A percentile compares a stretch with the other conserved stretches of the same genome.
Conservation (phyloP, 2,797 vertebrate species). For the Epinephelus awoara region DNA sequence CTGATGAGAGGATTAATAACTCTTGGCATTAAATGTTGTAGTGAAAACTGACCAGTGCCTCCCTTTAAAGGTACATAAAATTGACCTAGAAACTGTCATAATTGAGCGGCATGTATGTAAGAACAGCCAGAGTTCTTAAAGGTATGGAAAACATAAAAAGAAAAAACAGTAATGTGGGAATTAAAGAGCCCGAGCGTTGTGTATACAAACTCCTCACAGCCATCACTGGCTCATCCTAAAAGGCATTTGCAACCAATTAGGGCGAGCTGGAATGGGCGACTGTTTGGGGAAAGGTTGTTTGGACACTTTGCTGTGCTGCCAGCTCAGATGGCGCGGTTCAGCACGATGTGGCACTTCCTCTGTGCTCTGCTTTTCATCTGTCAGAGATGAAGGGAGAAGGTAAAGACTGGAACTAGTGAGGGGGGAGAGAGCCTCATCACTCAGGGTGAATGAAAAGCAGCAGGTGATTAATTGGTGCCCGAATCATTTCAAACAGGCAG, state of each 20-base stretch:
- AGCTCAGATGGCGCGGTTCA: constrained; percentile 47
- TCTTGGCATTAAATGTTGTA: background rate
- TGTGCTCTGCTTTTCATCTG: constrained; percentile 60
- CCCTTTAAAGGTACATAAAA: constrained; percentile 5
- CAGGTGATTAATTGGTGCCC: constrained; percentile 58
- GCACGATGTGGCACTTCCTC: constrained; percentile 46
- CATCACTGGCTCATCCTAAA: constrained; percentile 65
- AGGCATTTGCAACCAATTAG: constrained; percentile 77
- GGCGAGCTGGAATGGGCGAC: constrained; percentile 34
- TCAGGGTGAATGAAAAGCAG: constrained; percentile 48
- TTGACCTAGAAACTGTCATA: constrained; percentile 6
- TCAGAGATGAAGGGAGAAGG: constrained; percentile 40
- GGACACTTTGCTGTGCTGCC: constrained; percentile 63
- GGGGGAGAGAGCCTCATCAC: background rate
- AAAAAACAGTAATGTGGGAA: constrained; percentile 10
- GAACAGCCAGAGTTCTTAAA: constrained; percentile 12
- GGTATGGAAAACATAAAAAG: constrained; percentile 27
- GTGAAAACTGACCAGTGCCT: background rate
- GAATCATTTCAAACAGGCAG: constrained; percentile 27
- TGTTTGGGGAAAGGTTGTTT: constrained; percentile 62
- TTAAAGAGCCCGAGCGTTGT: constrained; percentile 35
- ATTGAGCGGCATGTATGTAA: constrained; percentile 17
- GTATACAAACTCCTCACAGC: constrained; percentile 55
- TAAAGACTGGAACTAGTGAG: constrained; percentile 19
- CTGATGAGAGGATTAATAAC: constrained; percentile 32